Evolutionary conservation across 1,140 invertebrate species (phyloP).

Genomic region (Drosophila micromelanica): DNA sequence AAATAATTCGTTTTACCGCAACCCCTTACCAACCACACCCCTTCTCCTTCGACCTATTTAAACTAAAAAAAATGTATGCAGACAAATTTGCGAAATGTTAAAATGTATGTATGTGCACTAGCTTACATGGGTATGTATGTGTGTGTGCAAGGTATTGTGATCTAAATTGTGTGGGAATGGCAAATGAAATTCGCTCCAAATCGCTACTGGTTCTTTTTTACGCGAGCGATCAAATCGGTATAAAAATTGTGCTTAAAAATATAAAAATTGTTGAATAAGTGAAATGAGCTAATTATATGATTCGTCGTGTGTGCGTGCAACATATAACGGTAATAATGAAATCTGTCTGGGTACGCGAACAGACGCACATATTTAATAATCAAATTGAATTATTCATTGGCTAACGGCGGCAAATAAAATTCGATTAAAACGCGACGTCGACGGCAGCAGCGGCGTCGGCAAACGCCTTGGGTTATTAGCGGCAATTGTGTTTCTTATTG

Average conservation of each 20-base stretch:
- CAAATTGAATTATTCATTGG: conserved; percentile 83
- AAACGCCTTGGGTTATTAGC: conserved; percentile 76
- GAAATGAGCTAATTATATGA: conserved; percentile 16
- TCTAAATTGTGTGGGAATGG: conserved; percentile 54
- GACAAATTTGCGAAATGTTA: conserved; percentile 12
- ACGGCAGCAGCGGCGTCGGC: conserved; percentile 4
- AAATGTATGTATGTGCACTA: not conserved
- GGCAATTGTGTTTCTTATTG: conserved; percentile 74
- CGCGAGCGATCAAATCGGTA: conserved; percentile 18
- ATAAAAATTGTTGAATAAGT: conserved; percentile 12
- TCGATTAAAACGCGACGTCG: conserved; percentile 75
- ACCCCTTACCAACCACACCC: not conserved
- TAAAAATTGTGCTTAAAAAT: conserved; percentile 24
- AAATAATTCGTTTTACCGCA: conserved; percentile 50
- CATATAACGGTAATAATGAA: conserved; percentile 78
- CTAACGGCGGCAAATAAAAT: conserved; percentile 83
- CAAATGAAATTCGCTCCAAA: conserved; percentile 21
- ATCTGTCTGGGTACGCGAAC: conserved; percentile 30
- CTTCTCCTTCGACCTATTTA: conserved; percentile 3
- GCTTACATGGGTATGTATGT: conserved; percentile 34
- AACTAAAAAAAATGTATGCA: conserved; percentile 36
- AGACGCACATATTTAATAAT: conserved; percentile 73
- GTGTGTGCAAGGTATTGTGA: conserved; percentile 41
- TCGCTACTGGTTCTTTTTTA: not conserved
- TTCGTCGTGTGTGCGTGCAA: conserved; percentile 28